Evolutionary conservation across 2,888 invertebrate species (phyloP), one percentile per base, ranked within the genome.

Genomic region (Elmis aenea): DNA sequence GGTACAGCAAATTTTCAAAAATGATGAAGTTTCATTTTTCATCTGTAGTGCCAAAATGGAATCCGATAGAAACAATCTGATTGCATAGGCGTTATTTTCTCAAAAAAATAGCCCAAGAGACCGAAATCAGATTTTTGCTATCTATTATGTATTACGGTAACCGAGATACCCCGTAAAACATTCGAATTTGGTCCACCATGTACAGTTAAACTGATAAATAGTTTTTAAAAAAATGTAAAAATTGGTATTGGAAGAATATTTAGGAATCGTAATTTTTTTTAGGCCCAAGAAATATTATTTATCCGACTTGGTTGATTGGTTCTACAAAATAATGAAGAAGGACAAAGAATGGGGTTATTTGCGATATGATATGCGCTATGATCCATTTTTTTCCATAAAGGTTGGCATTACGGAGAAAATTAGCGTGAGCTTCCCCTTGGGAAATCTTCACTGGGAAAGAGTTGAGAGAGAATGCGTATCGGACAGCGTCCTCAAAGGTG

Each of bases 291-390:
- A 85, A 23, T 94, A 92, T 61, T 70, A 78, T 47, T 68, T 94
- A 12, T 73, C 77, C 4, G 91, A 91, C 52, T 60, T 94, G 34
- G 77, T 91, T 0, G 86, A 89, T 57, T 94, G 86, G 83, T 83
- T 93, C 68, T 81, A 77, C 67, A 72, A 75, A 9, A 64, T 85
- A 2, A 83, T 88, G 79, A 75, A 83, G 35, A 83, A 79, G 58
- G 78, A 79, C 46, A 73, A 74, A 20, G 72, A 75, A 12, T 81
- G 79, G 75, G 84, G 84, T 23, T 88, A 83, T 61, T 57, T 46
- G 18, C 77, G 86, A 40, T 77, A 79, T 47, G 83, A 91, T 60
- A 71, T 90, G 73, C 76, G 81, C 49, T 81, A 71, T 48, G 82
- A 85, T 58, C 84, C 83, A 0, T 42, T 79, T 2, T 81, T 85